Base-by-base conservation (phyloP, 2,888 invertebrate genomes). In the Temnothorax rugatulus region DNA sequence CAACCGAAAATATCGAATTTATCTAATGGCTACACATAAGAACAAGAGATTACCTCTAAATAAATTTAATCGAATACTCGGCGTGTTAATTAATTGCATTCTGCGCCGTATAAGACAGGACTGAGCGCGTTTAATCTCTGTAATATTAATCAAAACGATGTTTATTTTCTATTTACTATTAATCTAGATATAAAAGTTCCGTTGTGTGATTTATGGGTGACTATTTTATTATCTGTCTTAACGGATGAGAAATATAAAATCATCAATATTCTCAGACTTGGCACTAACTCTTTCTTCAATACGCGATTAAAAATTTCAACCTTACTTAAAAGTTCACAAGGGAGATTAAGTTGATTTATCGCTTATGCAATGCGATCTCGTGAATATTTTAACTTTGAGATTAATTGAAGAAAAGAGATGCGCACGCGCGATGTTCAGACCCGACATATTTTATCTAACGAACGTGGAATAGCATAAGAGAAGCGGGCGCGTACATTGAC, bases 31-130 rank as follows among this genome's bases (percentile, higher is more conserved):
- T 18, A 2, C 38, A 18, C 38, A 18, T 41, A 73, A 7, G 25
- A 4, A 15, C 25, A 54, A 52, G 38, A 25, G 13, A 3, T 52
- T 15, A 75, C 5, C 38, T 75, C 0, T 15, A 34, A 75, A n/a
- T 54, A 64, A 76, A 63, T 29, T 66, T 8, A 59, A 38, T 18
- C 29, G n/a, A 21, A 44, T 18, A 41, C 8, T 21, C 7, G 15
- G 25, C n/a, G 38, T 63, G 50, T 76, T 76, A 76, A 76, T 76
- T 76, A 75, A 13, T 9, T 50, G 2, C 61, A 25, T 38, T 38
- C 21, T 8, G 4, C 15, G 15, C 11, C 13, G 38, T 63, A 63
- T 11, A 50, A 52, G 21, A 18, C 15, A 41, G 8, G 8, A 52
- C 15, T 34, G 15, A 63, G 15, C 15, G 9, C 8, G 11, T 50